These are phyloP conservation scores for Natrix natrix DNA, from an alignment of 2,797 vertebrate genomes.

Conservation along the genomic window DNA sequence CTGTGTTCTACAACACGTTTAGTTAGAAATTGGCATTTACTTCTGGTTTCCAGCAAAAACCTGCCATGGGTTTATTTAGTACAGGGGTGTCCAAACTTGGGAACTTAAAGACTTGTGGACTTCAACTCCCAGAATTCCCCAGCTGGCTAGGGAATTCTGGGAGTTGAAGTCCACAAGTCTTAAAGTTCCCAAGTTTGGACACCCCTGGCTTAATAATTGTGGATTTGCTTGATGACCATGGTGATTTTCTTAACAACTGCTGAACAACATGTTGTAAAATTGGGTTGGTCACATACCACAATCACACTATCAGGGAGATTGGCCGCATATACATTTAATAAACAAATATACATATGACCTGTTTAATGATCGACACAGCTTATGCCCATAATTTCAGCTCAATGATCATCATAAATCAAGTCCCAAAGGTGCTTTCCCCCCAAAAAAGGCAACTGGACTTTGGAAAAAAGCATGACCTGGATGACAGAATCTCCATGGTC, in stretches of 20 bases:
- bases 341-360: neutral
- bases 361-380: neutral
- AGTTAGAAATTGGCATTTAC: neutral
- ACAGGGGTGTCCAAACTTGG: neutral
- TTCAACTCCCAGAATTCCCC: too few relatives aligned
- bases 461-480: neutral
- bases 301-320: neutral
- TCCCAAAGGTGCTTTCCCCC: neutral
- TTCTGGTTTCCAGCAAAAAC: neutral
- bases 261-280: too few relatives aligned
- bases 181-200: too few relatives aligned
- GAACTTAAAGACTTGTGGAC: too few relatives aligned
- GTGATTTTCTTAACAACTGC: too few relatives aligned
- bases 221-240: neutral
- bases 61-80: neutral
- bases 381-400: neutral
- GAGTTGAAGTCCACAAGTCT: too few relatives aligned
- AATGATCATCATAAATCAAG: neutral
- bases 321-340: neutral
- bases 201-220: neutral
- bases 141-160: too few relatives aligned
- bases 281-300: too few relatives aligned
- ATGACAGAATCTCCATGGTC: neutral
- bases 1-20: neutral
- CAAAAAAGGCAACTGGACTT: neutral